These are phyloP conservation scores for Phycodurus eques DNA, from an alignment of 2,113 vertebrate species.

Conservation along the genomic window DNA sequence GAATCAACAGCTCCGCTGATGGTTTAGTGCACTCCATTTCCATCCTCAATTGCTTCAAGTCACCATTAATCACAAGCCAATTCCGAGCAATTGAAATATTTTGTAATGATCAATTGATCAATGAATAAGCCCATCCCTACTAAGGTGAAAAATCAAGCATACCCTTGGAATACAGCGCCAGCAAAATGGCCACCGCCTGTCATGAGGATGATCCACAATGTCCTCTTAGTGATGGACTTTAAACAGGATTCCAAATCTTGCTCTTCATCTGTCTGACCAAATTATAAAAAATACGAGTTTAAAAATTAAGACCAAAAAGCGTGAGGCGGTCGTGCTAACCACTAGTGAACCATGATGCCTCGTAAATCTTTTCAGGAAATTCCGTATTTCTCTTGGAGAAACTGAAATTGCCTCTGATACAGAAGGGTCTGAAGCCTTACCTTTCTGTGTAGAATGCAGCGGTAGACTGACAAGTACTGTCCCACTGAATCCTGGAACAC, in stretches of 20 bases:
- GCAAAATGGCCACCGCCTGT: conserved; percentile 95
- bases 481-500: conserved; percentile 80
- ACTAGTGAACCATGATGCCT: too few relatives aligned
- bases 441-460: conserved; percentile 76
- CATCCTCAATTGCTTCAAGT: background rate
- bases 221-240: conserved; percentile 64
- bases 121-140: too few relatives aligned
- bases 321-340: background rate
- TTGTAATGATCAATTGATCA: too few relatives aligned
- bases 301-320: background rate
- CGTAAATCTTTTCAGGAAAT: background rate
- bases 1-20: background rate
- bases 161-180: conserved; percentile 90
- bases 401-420: background rate
- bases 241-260: conserved; percentile 66
- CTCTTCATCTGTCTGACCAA: conserved; percentile 40
- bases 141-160: background rate
- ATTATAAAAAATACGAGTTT: background rate
- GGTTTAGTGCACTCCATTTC: background rate
- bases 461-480: conserved; percentile 79
- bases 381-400: background rate
- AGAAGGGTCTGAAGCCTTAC: conserved; percentile 67
- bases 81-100: background rate
- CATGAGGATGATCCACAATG: conserved; percentile 86
- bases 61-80: background rate